These are phyloP conservation scores for Patella vulgata DNA, from an alignment of 1,140 invertebrate species.

Conservation along the genomic window DNA sequence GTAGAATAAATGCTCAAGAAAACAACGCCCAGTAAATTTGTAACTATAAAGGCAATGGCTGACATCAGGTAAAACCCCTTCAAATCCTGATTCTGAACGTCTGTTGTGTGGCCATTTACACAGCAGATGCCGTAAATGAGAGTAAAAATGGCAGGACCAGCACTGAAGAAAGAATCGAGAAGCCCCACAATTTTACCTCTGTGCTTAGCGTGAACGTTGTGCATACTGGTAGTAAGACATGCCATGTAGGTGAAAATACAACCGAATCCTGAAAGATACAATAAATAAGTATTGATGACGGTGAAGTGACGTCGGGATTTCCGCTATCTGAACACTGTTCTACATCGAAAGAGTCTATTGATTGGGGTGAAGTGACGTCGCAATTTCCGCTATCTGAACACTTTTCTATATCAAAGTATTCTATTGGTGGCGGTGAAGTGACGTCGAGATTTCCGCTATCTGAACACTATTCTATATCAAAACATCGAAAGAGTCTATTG, in stretches of 20 bases:
- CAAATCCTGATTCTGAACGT: slow-evolving; percentile 13
- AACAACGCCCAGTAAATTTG: neutral
- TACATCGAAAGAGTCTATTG: too few species aligned
- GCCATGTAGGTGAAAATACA: slow-evolving; percentile 6
- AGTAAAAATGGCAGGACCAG: neutral
- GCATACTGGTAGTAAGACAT: slow-evolving; percentile 2
- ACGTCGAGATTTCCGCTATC: too few species aligned
- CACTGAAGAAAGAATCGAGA: slow-evolving; percentile 11
- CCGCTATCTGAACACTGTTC: too few species aligned
- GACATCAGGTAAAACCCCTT: slow-evolving; percentile 7
- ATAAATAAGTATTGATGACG: too few species aligned
- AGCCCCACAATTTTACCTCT: too few species aligned
- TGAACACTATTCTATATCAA: too few species aligned
- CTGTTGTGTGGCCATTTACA: slow-evolving; percentile 3
- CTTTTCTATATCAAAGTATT: too few species aligned
- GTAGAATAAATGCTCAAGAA: neutral
- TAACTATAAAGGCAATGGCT: slow-evolving; percentile 2
- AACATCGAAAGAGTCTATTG: too few species aligned
- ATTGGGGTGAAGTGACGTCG: too few species aligned
- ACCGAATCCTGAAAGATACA: slow-evolving; percentile 9
- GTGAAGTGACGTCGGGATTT: too few species aligned
- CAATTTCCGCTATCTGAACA: too few species aligned
- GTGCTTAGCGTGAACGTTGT: slow-evolving; percentile 6
- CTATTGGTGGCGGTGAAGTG: too few species aligned
- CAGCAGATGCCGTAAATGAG: slow-evolving; percentile 9